phyloP scores from a whole-genome alignment of 2,888 invertebrate species.

The Yponomeuta plumbellus region DNA sequence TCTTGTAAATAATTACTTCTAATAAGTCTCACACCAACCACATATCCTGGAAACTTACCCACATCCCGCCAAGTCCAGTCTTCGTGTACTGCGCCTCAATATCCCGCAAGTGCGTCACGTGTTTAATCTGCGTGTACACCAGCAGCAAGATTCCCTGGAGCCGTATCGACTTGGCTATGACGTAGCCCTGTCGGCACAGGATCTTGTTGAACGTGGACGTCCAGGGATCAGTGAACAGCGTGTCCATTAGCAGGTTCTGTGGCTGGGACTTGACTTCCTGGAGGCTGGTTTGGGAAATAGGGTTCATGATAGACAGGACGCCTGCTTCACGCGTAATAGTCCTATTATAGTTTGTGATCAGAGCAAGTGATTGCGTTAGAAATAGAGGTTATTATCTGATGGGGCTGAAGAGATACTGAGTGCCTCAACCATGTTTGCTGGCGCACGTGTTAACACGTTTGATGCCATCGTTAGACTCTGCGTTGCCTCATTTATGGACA shows the following conservation, averaged over 20 bases:
- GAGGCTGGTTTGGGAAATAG: conserved; percentile 63
- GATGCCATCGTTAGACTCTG: no score
- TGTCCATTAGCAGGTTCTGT: conserved; percentile 87
- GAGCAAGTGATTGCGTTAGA: no score
- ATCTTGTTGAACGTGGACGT: conserved; percentile 83
- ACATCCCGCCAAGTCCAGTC: conserved; percentile 93
- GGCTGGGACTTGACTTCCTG: conserved; percentile 95
- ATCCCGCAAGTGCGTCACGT: conserved; percentile 87
- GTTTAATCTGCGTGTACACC: conserved; percentile 85
- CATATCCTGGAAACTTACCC: conserved; percentile 78
- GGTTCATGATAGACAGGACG: no score
- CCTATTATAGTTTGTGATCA: no score
- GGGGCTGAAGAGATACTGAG: no score
- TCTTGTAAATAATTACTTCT: no score
- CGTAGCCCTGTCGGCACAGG: conserved; percentile 81
- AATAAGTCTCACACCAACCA: no score
- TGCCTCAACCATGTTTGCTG: no score
- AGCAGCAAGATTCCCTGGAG: conserved; percentile 90
- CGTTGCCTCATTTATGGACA: no score
- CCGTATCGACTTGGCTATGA: conserved; percentile 86
- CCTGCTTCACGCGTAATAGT: no score
- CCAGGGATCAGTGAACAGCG: conserved; percentile 91
- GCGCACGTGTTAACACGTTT: no score
- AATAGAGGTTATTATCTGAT: no score
- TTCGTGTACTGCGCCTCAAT: conserved; percentile 92